Percentiles rank a stretch among this genome's conserved stretches.
Conservation (phyloP, 2,888 invertebrate species). For the Ceraclea dissimilis region DNA sequence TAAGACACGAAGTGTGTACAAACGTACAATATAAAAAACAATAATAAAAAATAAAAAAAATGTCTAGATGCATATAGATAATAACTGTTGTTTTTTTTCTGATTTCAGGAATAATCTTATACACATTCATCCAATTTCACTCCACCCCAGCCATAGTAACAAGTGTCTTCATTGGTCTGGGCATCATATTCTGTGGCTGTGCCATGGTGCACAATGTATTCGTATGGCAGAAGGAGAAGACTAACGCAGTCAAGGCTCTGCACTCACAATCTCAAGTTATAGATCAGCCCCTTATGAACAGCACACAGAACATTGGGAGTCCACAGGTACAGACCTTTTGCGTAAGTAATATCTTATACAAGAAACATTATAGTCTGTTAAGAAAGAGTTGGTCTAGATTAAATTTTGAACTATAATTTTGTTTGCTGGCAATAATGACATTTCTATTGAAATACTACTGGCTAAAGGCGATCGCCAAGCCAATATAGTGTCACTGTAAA, state of each 20-base stretch:
- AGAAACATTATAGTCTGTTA: too few species aligned
- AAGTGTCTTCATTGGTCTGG: constrained; percentile 82
- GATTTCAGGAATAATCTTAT: constrained; percentile 77
- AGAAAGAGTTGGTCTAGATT: constrained; percentile 20
- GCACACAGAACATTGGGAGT: constrained; percentile 29
- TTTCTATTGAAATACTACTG: too few species aligned
- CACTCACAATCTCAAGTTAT: constrained; percentile 21
- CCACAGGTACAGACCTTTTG: too few species aligned
- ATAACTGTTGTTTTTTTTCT: constrained; percentile 8
- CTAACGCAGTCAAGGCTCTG: constrained; percentile 66
- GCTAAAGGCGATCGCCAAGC: too few species aligned
- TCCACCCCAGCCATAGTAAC: constrained; percentile 88
- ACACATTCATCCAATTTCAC: constrained; percentile 87
- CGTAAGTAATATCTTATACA: too few species aligned
- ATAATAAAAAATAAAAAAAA: background rate
- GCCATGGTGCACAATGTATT: constrained; percentile 93
- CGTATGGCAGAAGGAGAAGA: constrained; percentile 89
- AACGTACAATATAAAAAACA: too few species aligned
- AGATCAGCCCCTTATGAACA: constrained; percentile 29
- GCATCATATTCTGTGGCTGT: constrained; percentile 85
- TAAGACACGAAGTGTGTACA: too few species aligned
- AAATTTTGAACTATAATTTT: background rate
- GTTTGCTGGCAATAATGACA: background rate
- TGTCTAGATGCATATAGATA: background rate
- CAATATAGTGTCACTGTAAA: too few species aligned